Percentiles rank a stretch among this genome's conserved stretches.
These are phyloP conservation scores for Parapsyche elsis DNA, from an alignment of 1,140 invertebrate species.

Conservation along the genomic window DNA sequence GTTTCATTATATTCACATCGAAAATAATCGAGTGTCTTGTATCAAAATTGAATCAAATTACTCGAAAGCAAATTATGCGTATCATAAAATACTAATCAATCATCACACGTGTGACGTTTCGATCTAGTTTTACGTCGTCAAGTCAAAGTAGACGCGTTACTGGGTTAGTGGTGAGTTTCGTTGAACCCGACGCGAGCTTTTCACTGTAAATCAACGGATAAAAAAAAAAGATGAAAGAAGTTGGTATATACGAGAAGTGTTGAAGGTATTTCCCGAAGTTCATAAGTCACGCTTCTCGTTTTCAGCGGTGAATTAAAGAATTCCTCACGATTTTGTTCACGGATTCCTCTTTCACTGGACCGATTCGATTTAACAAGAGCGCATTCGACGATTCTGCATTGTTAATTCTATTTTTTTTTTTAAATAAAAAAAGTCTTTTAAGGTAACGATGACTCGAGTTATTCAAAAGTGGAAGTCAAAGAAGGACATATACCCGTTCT, in stretches of 20 bases:
- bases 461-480: slow-evolving; percentile 2
- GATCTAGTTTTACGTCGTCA: no score
- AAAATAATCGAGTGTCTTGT: neutral
- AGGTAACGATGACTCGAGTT: slow-evolving; percentile 1
- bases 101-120: no score
- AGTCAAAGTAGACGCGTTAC: neutral
- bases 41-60: no score
- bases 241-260: neutral
- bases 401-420: neutral
- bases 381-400: slow-evolving; percentile 20
- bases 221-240: neutral
- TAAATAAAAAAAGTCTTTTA: neutral
- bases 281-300: slow-evolving; percentile 26
- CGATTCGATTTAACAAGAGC: neutral
- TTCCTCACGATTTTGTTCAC: slow-evolving; percentile 28
- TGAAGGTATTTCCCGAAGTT: slow-evolving; percentile 9
- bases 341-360: neutral
- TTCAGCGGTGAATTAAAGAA: slow-evolving; percentile 28
- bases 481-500: neutral
- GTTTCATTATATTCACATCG: neutral
- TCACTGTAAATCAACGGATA: neutral
- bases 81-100: no score
- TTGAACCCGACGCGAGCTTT: neutral
- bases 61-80: no score
- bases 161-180: neutral